phyloP scores from a whole-genome alignment of 2,888 invertebrate genomes.

The Brachypalpus laphriformis region DNA sequence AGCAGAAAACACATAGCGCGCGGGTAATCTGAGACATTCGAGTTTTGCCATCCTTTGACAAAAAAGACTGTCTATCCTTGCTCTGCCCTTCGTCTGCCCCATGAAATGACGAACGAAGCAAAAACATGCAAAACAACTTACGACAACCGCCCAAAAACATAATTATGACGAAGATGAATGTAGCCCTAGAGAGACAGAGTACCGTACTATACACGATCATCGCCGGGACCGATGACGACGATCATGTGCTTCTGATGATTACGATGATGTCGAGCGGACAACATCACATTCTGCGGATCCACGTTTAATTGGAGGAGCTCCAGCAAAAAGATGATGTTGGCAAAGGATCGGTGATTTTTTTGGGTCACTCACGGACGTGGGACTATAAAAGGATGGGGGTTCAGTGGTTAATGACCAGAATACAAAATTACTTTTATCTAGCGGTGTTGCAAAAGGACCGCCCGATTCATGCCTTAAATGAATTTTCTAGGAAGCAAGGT shows the following conservation, averaged over 20 bases:
- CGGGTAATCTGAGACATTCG: constrained; percentile 66
- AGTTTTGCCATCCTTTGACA: constrained; percentile 44
- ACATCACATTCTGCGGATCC: constrained; percentile 61
- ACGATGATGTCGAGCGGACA: constrained; percentile 62
- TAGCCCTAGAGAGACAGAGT: constrained; percentile 71
- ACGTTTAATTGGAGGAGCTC: constrained; percentile 62
- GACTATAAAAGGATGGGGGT: constrained; percentile 17
- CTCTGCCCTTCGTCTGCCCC: background rate
- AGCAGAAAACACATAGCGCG: constrained; percentile 26
- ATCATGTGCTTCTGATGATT: constrained; percentile 60
- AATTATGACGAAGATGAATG: constrained; percentile 74
- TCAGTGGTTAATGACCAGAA: constrained; percentile 52
- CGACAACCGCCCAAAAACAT: constrained; percentile 73
- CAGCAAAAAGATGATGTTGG: constrained; percentile 8
- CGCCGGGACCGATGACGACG: constrained; percentile 1
- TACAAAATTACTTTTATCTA: constrained; percentile 68
- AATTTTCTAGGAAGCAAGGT: constrained; percentile 69
- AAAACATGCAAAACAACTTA: constrained; percentile 71
- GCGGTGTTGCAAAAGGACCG: constrained; percentile 36
- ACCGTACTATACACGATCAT: constrained; percentile 49
- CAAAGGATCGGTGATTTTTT: constrained; percentile 29
- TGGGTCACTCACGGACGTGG: constrained; percentile 59
- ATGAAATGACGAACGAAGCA: background rate
- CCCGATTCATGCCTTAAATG: constrained; percentile 22
- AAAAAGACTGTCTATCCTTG: constrained; percentile 22